These are phyloP conservation scores for Pantala flavescens DNA, from an alignment of 1,140 invertebrate genomes.

Conservation along the genomic window DNA sequence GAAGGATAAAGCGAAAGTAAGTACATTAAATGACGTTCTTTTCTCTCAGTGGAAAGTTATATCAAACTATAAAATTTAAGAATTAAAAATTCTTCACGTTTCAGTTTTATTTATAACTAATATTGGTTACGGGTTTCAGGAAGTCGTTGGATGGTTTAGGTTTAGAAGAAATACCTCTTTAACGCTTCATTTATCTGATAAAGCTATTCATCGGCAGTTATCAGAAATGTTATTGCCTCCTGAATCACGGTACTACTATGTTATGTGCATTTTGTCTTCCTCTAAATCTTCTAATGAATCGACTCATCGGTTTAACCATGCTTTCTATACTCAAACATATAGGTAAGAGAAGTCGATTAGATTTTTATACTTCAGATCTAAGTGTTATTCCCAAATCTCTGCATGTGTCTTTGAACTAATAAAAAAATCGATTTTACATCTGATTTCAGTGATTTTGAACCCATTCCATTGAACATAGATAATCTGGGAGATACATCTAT, in stretches of 20 bases:
- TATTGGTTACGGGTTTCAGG: no score
- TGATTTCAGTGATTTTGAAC: constrained; percentile 29
- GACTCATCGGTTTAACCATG: constrained; percentile 47
- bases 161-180: constrained; percentile 41
- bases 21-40: neutral
- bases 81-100: neutral
- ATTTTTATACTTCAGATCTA: no score
- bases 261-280: constrained; percentile 42
- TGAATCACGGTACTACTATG: constrained; percentile 35
- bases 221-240: constrained; percentile 36
- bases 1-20: constrained; percentile 32
- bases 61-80: neutral
- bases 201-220: constrained; percentile 45
- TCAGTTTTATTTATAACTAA: no score
- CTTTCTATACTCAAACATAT: constrained; percentile 29
- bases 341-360: constrained; percentile 30
- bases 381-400: no score
- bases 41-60: neutral
- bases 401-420: no score
- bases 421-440: no score
- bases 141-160: constrained; percentile 52
- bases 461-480: constrained; percentile 34
- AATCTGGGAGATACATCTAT: constrained; percentile 34
- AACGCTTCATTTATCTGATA: constrained; percentile 42
- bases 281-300: constrained; percentile 33